Base-by-base conservation (phyloP, 2,797 vertebrate genomes). In the Chromis chromis region DNA sequence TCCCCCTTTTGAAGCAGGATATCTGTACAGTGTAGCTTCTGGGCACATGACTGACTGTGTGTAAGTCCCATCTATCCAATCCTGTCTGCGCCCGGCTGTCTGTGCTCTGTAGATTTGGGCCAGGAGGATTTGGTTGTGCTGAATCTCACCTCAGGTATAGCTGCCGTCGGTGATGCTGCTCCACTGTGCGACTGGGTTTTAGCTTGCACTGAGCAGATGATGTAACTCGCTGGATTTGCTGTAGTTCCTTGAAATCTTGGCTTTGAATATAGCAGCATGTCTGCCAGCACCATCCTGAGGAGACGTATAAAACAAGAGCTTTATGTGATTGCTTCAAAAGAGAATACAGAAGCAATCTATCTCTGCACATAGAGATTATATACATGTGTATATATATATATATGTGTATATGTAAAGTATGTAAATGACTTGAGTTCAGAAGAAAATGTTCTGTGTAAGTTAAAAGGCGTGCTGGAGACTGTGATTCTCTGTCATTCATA, bases 51-150 rank as follows among this genome's bases (percentile, higher is more conserved):
- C 50, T 58, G 54, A 75, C 76, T 55, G 49, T 52, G 78, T 66
- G 52, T 74, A 39, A 52, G 46, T 83, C 82, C 57, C 46, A 77
- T 84, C 70, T 76, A 40, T 66, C 73, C 70, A 44, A 62, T 63
- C 76, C 72, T 25, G 56, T 53, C 57, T 77, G 81, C 70, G 77
- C 71, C 69, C 67, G 72, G 58, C 76, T 65, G 76, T 79, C 76
- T 86, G 78, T 22, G 67, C 74, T 73, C 59, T 75, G 79, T 85
- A 80, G 85, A 93, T 93, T 85, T 76, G 75, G 84, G 79, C 88
- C 83, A 89, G 85, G 74, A 71, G 82, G 86, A 88, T 93, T 94
- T 94, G 65, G 60, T 58, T 77, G 85, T 74, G 63, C 71, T 85
- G 79, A 83, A 56, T 81, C 48, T 81, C 85, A 80, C 79, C 74